Conservation (phyloP, 1,140 invertebrate species). For the Papilio glaucus region DNA sequence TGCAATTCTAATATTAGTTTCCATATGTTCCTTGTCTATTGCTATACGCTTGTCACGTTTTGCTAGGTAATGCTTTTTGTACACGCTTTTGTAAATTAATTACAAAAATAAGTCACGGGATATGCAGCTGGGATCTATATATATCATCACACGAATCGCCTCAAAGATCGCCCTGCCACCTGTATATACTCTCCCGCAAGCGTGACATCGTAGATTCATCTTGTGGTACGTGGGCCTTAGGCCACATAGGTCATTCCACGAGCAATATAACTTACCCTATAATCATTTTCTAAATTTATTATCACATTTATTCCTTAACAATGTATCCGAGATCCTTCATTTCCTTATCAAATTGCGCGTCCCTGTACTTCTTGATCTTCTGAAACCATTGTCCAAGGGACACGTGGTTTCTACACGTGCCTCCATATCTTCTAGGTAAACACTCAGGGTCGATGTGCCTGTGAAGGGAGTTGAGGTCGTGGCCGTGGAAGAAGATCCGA, state of each 20-base stretch:
- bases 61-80: too few species aligned
- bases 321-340: constrained; percentile 72
- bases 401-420: constrained; percentile 73
- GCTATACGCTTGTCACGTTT: too few species aligned
- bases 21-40: too few species aligned
- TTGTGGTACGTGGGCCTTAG: too few species aligned
- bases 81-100: too few species aligned
- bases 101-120: too few species aligned
- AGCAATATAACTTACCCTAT: not conserved
- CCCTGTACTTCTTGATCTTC: constrained; percentile 73
- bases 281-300: not conserved
- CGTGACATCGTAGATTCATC: too few species aligned
- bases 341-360: constrained; percentile 67
- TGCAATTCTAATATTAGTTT: too few species aligned
- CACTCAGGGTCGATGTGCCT: constrained; percentile 85
- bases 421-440: constrained; percentile 88
- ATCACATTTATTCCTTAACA: constrained; percentile 59
- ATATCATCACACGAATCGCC: too few species aligned
- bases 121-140: too few species aligned
- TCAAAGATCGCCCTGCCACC: too few species aligned
- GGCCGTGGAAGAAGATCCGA: constrained; percentile 88
- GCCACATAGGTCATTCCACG: not conserved
- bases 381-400: constrained; percentile 55
- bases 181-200: too few species aligned
- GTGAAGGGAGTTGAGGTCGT: constrained; percentile 86